Evolutionary conservation across 2,113 vertebrate species (phyloP).

Genomic region (Cottus gobio): DNA sequence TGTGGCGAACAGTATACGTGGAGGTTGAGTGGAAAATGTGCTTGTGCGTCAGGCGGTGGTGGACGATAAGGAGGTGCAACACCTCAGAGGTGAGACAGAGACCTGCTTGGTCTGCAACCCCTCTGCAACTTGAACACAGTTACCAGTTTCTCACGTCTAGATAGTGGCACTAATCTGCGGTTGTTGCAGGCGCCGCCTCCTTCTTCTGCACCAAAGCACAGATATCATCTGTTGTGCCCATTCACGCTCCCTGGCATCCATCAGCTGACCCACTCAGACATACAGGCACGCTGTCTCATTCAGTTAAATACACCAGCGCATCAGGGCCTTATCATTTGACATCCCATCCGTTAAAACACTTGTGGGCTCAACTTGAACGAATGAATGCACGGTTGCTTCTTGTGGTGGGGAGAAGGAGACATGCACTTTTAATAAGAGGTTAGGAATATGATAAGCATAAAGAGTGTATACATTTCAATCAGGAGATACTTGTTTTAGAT

Average conservation of each 20-base stretch:
- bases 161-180: conserved; percentile 4
- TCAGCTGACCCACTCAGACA: conserved; percentile 48
- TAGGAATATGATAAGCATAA: background rate
- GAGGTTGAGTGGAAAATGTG: conserved; percentile 22
- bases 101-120: conserved; percentile 2
- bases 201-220: conserved; percentile 36
- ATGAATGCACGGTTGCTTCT: conserved; percentile 16
- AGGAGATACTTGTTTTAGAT: no score
- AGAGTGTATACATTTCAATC: background rate
- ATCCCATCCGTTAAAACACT: conserved; percentile 48
- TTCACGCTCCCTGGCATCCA: conserved; percentile 50
- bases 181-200: conserved; percentile 1
- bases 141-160: conserved; percentile 8
- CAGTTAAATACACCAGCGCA: conserved; percentile 39
- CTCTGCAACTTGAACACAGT: conserved; percentile 18
- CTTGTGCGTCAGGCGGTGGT: conserved; percentile 18
- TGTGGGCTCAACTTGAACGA: conserved; percentile 16
- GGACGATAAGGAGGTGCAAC: conserved; percentile 18
- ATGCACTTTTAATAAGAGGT: conserved; percentile 8
- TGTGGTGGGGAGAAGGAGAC: background rate
- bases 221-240: conserved; percentile 44
- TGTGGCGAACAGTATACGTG: conserved; percentile 1
- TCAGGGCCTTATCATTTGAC: conserved; percentile 53
- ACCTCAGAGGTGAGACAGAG: conserved; percentile 6
- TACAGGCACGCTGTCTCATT: conserved; percentile 45